A percentile compares a stretch with the other conserved stretches of the same genome.
Conservation (phyloP, 2,888 invertebrate species). For the Nephrotoma guestfalica region DNA sequence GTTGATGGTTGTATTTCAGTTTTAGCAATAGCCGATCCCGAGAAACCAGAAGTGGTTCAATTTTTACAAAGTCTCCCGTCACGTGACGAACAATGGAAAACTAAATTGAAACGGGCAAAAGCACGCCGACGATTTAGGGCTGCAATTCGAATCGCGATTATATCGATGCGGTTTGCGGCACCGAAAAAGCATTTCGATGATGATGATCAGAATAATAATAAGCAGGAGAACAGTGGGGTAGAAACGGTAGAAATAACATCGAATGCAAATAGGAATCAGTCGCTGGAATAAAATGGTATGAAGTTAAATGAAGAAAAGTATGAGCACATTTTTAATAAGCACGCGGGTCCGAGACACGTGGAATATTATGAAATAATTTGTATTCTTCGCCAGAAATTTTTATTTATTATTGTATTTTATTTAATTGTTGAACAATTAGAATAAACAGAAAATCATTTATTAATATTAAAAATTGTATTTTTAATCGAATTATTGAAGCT, state of each 20-base stretch:
- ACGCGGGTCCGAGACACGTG: background rate
- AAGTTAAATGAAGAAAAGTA: background rate
- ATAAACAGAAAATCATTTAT: background rate
- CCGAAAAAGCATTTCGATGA: background rate
- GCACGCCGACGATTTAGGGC: conserved; percentile 53
- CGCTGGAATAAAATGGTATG: background rate
- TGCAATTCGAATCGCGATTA: conserved; percentile 45
- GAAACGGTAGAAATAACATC: background rate
- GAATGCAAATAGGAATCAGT: background rate
- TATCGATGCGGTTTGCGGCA: conserved; percentile 29
- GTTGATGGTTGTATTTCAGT: conserved; percentile 89
- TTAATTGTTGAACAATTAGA: background rate
- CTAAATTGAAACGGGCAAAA: conserved; percentile 47
- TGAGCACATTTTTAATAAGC: background rate
- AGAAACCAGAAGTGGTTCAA: conserved; percentile 46
- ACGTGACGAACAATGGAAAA: conserved; percentile 54
- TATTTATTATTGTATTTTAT: background rate
- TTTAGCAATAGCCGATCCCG: conserved; percentile 63
- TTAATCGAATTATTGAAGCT: no score
- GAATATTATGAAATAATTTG: no score
- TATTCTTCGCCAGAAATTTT: background rate
- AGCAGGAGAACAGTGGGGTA: background rate
- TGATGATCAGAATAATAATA: background rate
- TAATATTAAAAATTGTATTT: background rate
- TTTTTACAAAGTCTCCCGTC: conserved; percentile 53